Evolutionary conservation across 2,797 vertebrate species (phyloP), one percentile per base, ranked within the genome.

Genomic region (Peromyscus aztecus): DNA sequence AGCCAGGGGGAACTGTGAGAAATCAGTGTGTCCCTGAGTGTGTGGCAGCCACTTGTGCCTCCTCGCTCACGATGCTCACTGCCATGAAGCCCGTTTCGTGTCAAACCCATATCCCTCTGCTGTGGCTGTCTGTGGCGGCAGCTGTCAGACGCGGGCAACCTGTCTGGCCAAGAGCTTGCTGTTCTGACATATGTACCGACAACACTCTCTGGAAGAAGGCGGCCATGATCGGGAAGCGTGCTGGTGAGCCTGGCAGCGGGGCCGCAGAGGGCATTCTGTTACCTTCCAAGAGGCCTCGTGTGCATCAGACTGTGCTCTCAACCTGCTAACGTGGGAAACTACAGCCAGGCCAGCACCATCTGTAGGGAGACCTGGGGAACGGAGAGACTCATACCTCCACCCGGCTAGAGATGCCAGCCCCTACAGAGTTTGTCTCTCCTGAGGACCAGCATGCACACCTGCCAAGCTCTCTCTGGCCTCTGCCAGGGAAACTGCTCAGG

Each of bases 101-200:
- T 59, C 52, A 1, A 27, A 31, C 65, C 34, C 81, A 57, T 29
- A 29, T 12, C 40, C 81, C 63, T 46, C 87, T 57, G 65, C 77
- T 40, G 8, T 37, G 49, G 43, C 75, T 29, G 16, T 2, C 37
- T 4, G 0, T 71, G 43, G 83, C 86, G 82, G 80, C 59, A 89
- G 83, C 94, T 84, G 71, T 69, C 92, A 67, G 80, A 78, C 86
- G 80, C 29, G n/a, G 89, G 63, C 85, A 27, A 43, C 13, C 29
- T 24, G 90, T 52, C 96, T 90, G 92, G 88, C 97, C 95, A 94
- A 71, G 73, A 95, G 69, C 82, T 1, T 76, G 89, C 89, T 7
- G 21, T 71, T 89, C 93, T 90, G 90, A 96, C 93, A 97, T 77
- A 57, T 75, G 85, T 91, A 76, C 49, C 21, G 23, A 91, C 84